Evolutionary conservation across 2,113 vertebrate genomes (phyloP).

Genomic region (Cichladusa arquata): DNA sequence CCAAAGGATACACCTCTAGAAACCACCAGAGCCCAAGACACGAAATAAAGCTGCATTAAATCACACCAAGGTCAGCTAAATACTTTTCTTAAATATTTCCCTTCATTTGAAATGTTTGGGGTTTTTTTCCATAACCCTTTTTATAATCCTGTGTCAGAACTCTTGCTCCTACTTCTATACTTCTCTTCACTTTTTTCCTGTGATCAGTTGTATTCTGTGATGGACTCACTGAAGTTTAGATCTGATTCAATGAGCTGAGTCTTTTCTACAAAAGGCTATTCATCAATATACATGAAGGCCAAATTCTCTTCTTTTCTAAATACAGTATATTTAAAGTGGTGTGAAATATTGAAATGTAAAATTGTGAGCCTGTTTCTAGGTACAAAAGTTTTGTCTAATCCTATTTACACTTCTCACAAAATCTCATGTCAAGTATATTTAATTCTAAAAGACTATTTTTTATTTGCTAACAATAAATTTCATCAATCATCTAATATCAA

Average conservation of each 20-base stretch:
- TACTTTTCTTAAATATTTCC: neutral
- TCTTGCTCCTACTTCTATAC: neutral
- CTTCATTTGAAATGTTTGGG: neutral
- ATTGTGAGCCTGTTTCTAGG: neutral
- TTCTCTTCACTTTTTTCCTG: neutral
- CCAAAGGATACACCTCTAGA: neutral
- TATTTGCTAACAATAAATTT: neutral
- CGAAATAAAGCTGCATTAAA: neutral
- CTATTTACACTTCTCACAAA: neutral
- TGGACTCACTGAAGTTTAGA: neutral
- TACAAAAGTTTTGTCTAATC: neutral
- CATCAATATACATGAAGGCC: neutral
- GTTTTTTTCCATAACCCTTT: neutral
- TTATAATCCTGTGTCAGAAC: neutral
- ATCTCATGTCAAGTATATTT: neutral
- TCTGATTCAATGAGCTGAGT: neutral
- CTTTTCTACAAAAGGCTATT: neutral
- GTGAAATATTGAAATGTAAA: neutral
- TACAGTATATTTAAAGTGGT: neutral
- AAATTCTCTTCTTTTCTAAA: neutral
- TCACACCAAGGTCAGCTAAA: neutral
- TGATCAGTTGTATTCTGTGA: neutral
- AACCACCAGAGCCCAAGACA: constrained; percentile 8
- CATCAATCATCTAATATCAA: neutral
- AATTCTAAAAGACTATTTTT: neutral